Evolutionary conservation across 1,140 invertebrate species (phyloP).

Genomic region (Latrodectus geometricus): DNA sequence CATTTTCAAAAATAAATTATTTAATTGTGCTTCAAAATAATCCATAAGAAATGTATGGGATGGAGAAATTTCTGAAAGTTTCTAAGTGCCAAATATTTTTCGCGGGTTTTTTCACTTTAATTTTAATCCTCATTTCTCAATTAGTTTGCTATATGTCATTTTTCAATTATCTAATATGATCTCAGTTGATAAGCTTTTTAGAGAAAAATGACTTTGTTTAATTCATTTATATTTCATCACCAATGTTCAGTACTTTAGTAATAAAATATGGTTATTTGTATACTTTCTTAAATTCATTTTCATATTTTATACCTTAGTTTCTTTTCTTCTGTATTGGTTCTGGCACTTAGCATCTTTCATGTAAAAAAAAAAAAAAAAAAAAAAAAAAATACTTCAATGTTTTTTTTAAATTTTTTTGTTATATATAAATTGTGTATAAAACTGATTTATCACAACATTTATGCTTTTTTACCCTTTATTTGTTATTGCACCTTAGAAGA

Average conservation of each 20-base stretch:
- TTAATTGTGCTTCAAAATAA: constrained; percentile 5
- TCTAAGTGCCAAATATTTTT: constrained; percentile 56
- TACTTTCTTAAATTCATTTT: too few relatives aligned
- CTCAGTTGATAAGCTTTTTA: not conserved
- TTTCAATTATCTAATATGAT: not conserved
- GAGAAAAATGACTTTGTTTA: not conserved
- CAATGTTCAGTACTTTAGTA: not conserved
- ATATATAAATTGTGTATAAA: not conserved
- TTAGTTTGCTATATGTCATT: not conserved
- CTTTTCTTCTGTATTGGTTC: not conserved
- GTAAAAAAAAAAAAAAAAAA: too few relatives aligned
- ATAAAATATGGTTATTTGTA: too few relatives aligned
- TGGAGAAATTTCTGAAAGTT: constrained; percentile 37
- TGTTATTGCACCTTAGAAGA: not conserved
- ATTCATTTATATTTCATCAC: not conserved
- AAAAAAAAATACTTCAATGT: not conserved
- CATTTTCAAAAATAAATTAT: too few relatives aligned
- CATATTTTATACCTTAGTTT: not conserved
- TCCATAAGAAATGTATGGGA: not conserved
- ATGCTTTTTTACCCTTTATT: not conserved
- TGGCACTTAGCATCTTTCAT: not conserved
- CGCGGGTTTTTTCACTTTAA: constrained; percentile 1
- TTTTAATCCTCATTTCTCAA: not conserved
- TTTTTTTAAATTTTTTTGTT: not conserved
- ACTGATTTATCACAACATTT: not conserved